These are phyloP conservation scores for Emys orbicularis DNA, from an alignment of 2,797 vertebrate genomes.

Conservation along the genomic window DNA sequence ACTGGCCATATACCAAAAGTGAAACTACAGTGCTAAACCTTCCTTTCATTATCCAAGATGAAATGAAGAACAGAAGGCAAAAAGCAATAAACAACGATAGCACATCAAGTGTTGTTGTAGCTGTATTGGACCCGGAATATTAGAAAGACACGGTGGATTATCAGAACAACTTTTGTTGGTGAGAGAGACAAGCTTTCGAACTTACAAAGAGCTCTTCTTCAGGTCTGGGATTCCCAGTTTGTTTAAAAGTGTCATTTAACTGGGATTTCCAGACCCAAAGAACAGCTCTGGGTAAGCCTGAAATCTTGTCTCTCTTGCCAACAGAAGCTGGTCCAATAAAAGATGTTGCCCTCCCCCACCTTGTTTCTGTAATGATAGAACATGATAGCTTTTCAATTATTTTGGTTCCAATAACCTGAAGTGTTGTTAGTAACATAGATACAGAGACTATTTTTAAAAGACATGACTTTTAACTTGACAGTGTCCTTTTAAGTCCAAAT, in stretches of 20 bases:
- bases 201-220: not conserved
- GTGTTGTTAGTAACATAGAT: not conserved
- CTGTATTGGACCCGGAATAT: not conserved
- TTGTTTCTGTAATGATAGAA: not conserved
- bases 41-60: constrained; percentile 57
- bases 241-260: not conserved
- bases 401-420: constrained; percentile 4
- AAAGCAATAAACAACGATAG: constrained; percentile 42
- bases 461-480: not conserved
- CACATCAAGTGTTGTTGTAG: too few relatives aligned
- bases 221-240: not conserved
- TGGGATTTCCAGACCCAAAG: not conserved
- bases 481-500: not conserved
- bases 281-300: not conserved
- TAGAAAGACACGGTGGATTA: not conserved
- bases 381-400: constrained; percentile 10
- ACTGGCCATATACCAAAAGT: constrained; percentile 36
- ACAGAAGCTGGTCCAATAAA: not conserved
- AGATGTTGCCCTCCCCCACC: not conserved
- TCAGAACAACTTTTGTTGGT: not conserved
- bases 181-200: not conserved
- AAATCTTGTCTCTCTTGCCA: not conserved
- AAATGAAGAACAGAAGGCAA: constrained; percentile 67
- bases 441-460: not conserved
- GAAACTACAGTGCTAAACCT: constrained; percentile 51